phyloP scores from a whole-genome alignment of 2,113 vertebrate genomes.

The Nymphicus hollandicus region DNA sequence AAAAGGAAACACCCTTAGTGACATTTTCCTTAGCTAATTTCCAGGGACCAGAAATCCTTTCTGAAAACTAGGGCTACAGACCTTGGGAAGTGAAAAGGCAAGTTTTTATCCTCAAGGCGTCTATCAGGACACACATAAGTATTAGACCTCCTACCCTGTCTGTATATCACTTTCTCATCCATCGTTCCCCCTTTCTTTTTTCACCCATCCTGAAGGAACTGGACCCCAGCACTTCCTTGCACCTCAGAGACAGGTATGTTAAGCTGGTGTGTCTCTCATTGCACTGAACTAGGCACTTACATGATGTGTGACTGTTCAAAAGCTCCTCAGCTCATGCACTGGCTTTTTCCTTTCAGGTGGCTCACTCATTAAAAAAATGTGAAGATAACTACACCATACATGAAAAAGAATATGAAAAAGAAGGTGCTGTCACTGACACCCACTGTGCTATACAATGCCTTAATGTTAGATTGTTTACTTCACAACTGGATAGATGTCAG shows the following conservation, averaged over 20 bases:
- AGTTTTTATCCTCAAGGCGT: background rate
- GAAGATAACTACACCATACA: background rate
- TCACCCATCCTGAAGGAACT: background rate
- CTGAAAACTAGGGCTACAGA: background rate
- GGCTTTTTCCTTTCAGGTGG: background rate
- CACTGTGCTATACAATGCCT: background rate
- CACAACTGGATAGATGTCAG: background rate
- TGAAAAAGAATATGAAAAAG: background rate
- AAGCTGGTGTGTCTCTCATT: fast-evolving
- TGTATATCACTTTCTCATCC: background rate
- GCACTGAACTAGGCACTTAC: fast-evolving
- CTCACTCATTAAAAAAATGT: background rate
- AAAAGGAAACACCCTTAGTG: background rate
- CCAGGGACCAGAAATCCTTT: background rate
- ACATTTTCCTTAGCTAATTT: background rate
- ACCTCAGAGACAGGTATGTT: background rate
- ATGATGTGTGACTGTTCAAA: background rate
- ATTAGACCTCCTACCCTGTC: background rate
- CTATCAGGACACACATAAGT: background rate
- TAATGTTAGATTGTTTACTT: background rate
- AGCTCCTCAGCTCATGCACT: background rate
- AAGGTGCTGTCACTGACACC: background rate
- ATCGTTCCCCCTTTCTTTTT: background rate
- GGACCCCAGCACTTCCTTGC: background rate
- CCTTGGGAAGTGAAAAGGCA: background rate